Evolutionary conservation across 2,113 vertebrate genomes (phyloP).

Genomic region (Uropsilus gracilis): DNA sequence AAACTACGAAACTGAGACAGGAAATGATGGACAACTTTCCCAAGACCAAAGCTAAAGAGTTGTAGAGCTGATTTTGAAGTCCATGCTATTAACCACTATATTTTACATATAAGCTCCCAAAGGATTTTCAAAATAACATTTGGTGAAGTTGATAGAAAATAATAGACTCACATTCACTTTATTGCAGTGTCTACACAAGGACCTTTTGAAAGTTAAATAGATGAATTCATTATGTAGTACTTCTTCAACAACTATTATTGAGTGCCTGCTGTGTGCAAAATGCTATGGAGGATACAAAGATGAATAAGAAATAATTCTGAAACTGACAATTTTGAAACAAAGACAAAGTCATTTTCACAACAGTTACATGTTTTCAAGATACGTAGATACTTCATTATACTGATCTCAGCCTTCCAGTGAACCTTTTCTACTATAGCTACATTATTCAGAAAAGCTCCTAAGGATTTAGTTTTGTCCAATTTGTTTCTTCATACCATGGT

Average conservation of each 20-base stretch:
- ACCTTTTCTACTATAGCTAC: neutral
- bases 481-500: neutral
- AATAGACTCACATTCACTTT: conserved; percentile 26
- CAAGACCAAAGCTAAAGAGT: neutral
- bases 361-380: conserved; percentile 28
- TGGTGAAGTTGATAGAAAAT: conserved; percentile 1
- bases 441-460: neutral
- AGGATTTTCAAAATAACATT: conserved; percentile 36
- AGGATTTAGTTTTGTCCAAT: neutral
- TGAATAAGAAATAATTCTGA: neutral
- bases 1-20: conserved; percentile 15
- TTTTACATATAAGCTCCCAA: neutral
- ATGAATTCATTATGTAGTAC: neutral
- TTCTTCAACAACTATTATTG: neutral
- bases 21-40: neutral
- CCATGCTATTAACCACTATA: neutral
- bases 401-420: neutral
- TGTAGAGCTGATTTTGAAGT: neutral
- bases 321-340: conserved; percentile 45
- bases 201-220: conserved; percentile 22
- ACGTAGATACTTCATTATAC: conserved; percentile 9
- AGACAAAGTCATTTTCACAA: conserved; percentile 46
- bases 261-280: neutral
- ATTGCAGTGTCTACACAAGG: neutral
- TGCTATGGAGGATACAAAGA: neutral